Evolutionary conservation across 2,797 vertebrate species (phyloP).

Genomic region (Enteromius afrohamiltoni): DNA sequence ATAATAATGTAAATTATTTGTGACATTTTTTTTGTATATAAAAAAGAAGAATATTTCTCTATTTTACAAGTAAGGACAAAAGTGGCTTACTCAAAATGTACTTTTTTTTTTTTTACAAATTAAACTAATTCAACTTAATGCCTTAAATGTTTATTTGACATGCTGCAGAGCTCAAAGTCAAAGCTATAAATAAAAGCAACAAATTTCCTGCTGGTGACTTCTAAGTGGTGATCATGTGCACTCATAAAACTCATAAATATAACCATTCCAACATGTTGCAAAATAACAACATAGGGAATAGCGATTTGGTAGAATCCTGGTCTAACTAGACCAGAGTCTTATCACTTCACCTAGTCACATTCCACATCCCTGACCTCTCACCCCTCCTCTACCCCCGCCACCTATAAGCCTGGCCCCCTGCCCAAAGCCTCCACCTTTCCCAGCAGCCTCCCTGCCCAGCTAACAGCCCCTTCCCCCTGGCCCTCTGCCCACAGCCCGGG

Average conservation of each 20-base stretch:
- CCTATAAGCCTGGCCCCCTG: slow-evolving; percentile 69
- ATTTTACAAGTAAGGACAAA: background rate
- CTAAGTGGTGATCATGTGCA: background rate
- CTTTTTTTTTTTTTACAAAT: too few relatives aligned
- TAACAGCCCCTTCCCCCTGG: slow-evolving; percentile 72
- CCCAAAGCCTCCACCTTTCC: slow-evolving; percentile 75
- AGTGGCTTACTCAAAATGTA: background rate
- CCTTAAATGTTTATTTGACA: background rate
- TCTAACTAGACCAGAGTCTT: slow-evolving; percentile 43
- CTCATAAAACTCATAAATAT: slow-evolving; percentile 1
- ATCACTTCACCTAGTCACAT: slow-evolving; percentile 50
- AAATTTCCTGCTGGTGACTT: background rate
- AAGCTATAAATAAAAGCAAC: background rate
- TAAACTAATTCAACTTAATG: background rate
- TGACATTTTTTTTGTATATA: background rate
- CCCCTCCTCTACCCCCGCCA: slow-evolving; percentile 57
- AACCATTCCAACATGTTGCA: background rate
- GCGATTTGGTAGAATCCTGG: background rate
- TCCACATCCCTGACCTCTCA: slow-evolving; percentile 48
- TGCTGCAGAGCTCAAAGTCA: background rate
- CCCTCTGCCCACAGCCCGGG: slow-evolving; percentile 77
- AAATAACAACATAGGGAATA: background rate
- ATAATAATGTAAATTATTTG: background rate
- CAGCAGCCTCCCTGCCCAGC: slow-evolving; percentile 70
- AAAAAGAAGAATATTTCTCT: background rate